Conservation (phyloP, 2,113 vertebrate species). For the Peromyscus leucopus region DNA sequence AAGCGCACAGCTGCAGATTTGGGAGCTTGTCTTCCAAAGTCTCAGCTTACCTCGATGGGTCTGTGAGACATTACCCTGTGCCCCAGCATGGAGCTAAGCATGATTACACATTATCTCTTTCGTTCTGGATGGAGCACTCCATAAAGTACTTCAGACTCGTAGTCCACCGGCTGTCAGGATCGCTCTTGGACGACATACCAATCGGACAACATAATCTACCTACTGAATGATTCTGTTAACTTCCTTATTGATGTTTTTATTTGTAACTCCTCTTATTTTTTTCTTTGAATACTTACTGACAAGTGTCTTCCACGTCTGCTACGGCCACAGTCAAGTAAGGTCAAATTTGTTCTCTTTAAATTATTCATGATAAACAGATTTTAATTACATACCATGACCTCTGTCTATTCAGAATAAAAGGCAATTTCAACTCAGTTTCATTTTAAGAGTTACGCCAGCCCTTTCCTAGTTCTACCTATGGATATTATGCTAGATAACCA, state of each 20-base stretch:
- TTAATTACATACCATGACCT: background rate
- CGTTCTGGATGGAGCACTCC: background rate
- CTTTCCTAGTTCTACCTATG: background rate
- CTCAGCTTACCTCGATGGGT: background rate
- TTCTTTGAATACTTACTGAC: background rate
- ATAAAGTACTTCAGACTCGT: background rate
- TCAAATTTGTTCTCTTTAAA: slow-evolving; percentile 43
- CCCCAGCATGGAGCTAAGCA: background rate
- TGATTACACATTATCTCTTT: background rate
- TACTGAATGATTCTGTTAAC: slow-evolving; percentile 31
- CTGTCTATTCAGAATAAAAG: slow-evolving; percentile 40
- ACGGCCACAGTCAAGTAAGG: background rate
- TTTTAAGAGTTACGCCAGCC: background rate
- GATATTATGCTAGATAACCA: slow-evolving; percentile 15
- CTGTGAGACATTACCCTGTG: background rate
- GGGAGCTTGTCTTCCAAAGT: background rate
- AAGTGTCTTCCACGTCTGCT: background rate
- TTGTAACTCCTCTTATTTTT: slow-evolving; percentile 19
- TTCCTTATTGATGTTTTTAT: slow-evolving; percentile 15
- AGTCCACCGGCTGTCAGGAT: slow-evolving; percentile 14
- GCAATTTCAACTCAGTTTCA: slow-evolving; percentile 22
- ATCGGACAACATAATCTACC: background rate
- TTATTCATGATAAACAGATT: background rate
- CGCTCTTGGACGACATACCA: slow-evolving; percentile 1
- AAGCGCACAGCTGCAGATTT: background rate